Conservation (phyloP, 37 sponge, comb jelly and placozoan genomes). For the Aplysina aerophoba region DNA sequence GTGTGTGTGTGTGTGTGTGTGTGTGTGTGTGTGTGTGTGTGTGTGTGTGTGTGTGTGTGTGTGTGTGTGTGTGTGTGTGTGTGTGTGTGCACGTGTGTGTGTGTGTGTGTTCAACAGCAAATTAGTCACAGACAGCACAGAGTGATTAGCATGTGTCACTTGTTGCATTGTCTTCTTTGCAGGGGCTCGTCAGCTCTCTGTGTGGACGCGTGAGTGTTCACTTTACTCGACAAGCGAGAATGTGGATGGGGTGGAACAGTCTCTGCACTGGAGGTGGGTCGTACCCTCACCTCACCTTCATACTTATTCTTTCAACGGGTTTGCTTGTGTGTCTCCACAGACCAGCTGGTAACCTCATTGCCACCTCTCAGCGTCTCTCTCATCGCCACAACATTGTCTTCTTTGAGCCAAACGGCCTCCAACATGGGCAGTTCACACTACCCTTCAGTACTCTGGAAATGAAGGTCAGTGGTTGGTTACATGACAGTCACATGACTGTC, state of each 20-base stretch:
- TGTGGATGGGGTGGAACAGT: conserved; percentile 77
- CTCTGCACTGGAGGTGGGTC: conserved; percentile 81
- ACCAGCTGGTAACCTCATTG: conserved; percentile 90
- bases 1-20: not conserved
- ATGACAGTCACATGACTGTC: too few species aligned
- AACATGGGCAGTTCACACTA: conserved; percentile 92
- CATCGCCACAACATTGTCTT: conserved; percentile 87
- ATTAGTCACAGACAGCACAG: too few species aligned
- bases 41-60: not conserved
- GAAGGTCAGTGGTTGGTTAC: conserved; percentile 22
- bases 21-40: conserved; percentile 12
- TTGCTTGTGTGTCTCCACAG: conserved; percentile 42
- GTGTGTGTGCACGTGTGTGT: too few species aligned
- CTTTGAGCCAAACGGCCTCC: conserved; percentile 94
- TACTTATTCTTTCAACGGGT: too few species aligned
- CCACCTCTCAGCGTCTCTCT: conserved; percentile 75
- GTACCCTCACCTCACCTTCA: too few species aligned
- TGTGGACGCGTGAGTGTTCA: conserved; percentile 89
- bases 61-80: not conserved
- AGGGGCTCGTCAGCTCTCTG: conserved; percentile 64
- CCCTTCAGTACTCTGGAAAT: conserved; percentile 43
- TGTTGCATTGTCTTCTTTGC: not conserved
- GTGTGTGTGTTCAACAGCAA: too few species aligned
- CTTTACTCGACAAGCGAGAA: conserved; percentile 86
- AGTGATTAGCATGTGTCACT: not conserved